Base-by-base conservation (phyloP, 2,888 invertebrate genomes). In the Adineta ricciae region DNA sequence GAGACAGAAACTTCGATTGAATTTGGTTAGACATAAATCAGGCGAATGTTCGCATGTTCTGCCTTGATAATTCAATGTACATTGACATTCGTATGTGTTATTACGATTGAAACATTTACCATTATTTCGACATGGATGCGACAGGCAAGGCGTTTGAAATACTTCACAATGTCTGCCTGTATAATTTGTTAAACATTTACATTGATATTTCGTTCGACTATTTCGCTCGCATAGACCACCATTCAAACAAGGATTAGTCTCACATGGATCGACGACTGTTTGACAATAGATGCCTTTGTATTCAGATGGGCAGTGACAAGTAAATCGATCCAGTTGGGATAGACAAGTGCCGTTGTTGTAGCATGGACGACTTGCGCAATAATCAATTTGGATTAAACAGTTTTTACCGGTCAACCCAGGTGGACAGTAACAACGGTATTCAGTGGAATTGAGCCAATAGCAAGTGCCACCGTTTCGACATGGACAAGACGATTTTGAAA, bases 51-150 rank as follows among this genome's bases (percentile, higher is more conserved):
- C 41, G 41, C 78, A 78, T 41, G 9, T 11, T 41, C 24, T 78
- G 0, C 78, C 78, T 41, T 38, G 41, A 78, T 78, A 78, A 14
- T 41, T 41, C 1, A 78, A 78, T 41, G 41, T 24, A 78, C 78
- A 78, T 78, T 41, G 41, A 78, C 78, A 78, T 78, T 78, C 41
- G n/a, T 24, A 78, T 41, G 64, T 78, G n/a, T 41, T 41, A 78
- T 78, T 41, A 41, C 3, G 24, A 78, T 41, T 78, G 0, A 78
- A 41, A 78, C 38, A 78, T 78, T 78, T 78, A 19, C 41, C 78
- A 41, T 41, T 0, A 78, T 78, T 21, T 41, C 14, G 78, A 41
- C 78, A 78, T 78, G 41, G 78, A 3, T 78, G 38, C 14, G 78
- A 41, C n/a, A 41, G n/a, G 41, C 78, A 78, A n/a, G 78, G 78